Evolutionary conservation across 1,140 invertebrate genomes (phyloP).

Genomic region (Tigriopus japonicus): DNA sequence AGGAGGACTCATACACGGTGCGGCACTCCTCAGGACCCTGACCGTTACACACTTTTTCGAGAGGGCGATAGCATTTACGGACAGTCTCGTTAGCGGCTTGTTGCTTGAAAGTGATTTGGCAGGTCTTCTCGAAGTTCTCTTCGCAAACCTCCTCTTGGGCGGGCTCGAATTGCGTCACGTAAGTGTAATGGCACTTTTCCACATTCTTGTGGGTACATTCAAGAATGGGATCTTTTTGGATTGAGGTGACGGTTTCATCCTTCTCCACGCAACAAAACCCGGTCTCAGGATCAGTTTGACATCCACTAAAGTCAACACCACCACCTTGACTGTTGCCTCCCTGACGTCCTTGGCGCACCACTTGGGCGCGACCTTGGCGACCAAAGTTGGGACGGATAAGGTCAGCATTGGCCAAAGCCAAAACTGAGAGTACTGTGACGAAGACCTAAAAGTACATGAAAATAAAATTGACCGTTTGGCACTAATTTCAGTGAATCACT

Average conservation of each 20-base stretch:
- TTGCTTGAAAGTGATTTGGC: slow-evolving; percentile 13
- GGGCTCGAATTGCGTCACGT: slow-evolving; percentile 9
- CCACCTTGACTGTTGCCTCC: not conserved
- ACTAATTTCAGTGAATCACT: no score
- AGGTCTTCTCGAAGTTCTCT: slow-evolving; percentile 13
- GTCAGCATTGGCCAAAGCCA: no score
- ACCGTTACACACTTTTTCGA: slow-evolving; percentile 9
- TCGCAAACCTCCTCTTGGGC: slow-evolving; percentile 12
- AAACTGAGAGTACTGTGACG: no score
- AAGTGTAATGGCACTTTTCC: slow-evolving; percentile 13
- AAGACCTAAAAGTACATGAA: no score
- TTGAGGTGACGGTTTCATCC: slow-evolving; percentile 1
- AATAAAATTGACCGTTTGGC: no score
- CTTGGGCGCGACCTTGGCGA: not conserved
- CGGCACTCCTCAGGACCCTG: slow-evolving; percentile 11
- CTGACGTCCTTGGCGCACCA: slow-evolving; percentile 3
- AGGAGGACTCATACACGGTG: slow-evolving; percentile 14
- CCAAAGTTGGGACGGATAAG: not conserved
- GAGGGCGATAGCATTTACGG: slow-evolving; percentile 4
- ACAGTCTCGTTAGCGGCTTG: slow-evolving; percentile 10
- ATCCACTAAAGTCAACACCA: slow-evolving; percentile 9
- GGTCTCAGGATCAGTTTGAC: slow-evolving; percentile 4
- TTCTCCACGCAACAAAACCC: slow-evolving; percentile 10
- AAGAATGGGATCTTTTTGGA: slow-evolving; percentile 9
- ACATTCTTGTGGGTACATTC: slow-evolving; percentile 14